Percentiles rank a stretch among this genome's conserved stretches.
phyloP scores from a whole-genome alignment of 2,888 invertebrate genomes.

The Germaria angustata region DNA sequence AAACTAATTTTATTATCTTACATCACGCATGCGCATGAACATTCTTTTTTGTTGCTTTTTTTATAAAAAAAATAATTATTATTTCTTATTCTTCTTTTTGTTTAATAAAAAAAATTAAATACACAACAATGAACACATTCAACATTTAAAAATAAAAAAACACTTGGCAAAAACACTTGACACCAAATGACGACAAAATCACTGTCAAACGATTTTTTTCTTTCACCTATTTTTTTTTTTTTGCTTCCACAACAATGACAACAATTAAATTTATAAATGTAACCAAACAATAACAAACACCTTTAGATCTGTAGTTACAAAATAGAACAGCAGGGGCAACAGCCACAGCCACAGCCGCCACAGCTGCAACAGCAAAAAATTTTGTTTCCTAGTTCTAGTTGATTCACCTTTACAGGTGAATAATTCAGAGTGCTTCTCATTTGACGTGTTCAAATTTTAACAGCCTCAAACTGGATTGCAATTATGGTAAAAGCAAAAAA shows the following conservation, averaged over 20 bases:
- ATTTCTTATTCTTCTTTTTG: constrained; percentile 33
- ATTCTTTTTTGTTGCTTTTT: constrained; percentile 69
- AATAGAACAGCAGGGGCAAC: constrained; percentile 36
- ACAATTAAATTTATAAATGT: constrained; percentile 14
- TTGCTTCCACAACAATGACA: constrained; percentile 35
- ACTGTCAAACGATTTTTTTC: constrained; percentile 40
- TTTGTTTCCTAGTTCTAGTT: constrained; percentile 33
- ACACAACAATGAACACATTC: constrained; percentile 35
- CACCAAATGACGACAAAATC: constrained; percentile 50
- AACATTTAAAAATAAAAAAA: constrained; percentile 17
- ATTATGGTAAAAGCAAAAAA: constrained; percentile 75
- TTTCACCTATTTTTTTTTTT: no score
- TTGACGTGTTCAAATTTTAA: constrained; percentile 71
- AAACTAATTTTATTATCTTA: constrained; percentile 79
- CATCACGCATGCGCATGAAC: constrained; percentile 81
- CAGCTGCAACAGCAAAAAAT: constrained; percentile 10
- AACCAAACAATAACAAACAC: constrained; percentile 21
- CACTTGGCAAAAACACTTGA: constrained; percentile 43
- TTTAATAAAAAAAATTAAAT: constrained; percentile 30
- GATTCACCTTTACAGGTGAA: constrained; percentile 43
- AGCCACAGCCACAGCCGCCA: constrained; percentile 13
- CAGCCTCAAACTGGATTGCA: constrained; percentile 80
- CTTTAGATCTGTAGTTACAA: constrained; percentile 36
- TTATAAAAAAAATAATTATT: constrained; percentile 19
- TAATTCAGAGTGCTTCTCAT: constrained; percentile 55